phyloP scores from a whole-genome alignment of 2,888 invertebrate genomes.

The Sinopyrophorus schimmeli region DNA sequence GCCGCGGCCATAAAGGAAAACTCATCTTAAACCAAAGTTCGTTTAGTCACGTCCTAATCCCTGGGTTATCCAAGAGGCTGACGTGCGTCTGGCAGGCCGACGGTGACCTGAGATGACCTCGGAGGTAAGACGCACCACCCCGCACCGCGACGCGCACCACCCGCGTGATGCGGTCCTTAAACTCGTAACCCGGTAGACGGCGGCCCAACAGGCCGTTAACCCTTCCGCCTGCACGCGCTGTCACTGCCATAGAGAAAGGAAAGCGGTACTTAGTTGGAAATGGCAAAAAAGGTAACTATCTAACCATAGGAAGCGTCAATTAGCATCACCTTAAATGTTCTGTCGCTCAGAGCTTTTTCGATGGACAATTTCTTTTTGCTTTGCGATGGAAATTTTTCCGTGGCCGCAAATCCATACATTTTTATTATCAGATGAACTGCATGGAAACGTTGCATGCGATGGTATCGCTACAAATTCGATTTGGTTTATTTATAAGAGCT shows the following conservation, averaged over 20 bases:
- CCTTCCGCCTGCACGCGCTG: constrained; percentile 30
- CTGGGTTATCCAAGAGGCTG: constrained; percentile 38
- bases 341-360: constrained; percentile 2
- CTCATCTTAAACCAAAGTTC: too few species aligned
- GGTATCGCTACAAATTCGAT: too few species aligned
- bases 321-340: constrained; percentile 5
- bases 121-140: constrained; percentile 40
- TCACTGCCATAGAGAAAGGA: constrained; percentile 27
- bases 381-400: too few species aligned
- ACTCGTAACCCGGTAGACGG: constrained; percentile 43
- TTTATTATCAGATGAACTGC: too few species aligned
- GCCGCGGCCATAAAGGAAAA: too few species aligned
- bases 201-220: constrained; percentile 39
- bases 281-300: constrained; percentile 7
- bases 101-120: constrained; percentile 44
- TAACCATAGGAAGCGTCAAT: constrained; percentile 12
- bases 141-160: constrained; percentile 40
- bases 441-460: too few species aligned
- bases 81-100: constrained; percentile 43
- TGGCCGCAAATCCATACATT: too few species aligned
- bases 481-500: too few species aligned
- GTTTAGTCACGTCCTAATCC: constrained; percentile 41
- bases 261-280: constrained; percentile 13
- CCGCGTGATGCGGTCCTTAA: constrained; percentile 42
- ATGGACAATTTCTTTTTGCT: background rate